Evolutionary conservation across 1,140 invertebrate genomes (phyloP).

Genomic region (Rhopalosiphum maidis): DNA sequence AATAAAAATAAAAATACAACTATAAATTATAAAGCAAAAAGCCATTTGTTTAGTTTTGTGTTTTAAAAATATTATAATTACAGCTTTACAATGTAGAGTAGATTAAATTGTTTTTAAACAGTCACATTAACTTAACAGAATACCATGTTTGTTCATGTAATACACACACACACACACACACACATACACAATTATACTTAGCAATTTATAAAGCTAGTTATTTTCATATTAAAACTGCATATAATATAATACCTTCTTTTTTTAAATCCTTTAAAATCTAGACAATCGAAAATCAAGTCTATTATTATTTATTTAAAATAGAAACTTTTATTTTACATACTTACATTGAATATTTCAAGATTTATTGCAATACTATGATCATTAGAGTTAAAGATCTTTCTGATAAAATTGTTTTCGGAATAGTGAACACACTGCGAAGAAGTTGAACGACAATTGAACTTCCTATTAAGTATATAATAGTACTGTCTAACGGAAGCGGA

Average conservation of each 20-base stretch:
- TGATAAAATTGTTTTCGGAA: conserved; percentile 3
- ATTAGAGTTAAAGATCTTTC: not conserved
- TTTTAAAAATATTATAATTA: not conserved
- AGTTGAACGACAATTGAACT: not conserved
- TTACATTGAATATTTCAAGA: not conserved
- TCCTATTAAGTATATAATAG: not conserved
- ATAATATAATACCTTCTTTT: not conserved
- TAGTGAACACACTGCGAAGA: not conserved
- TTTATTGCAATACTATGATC: not conserved
- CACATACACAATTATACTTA: no score
- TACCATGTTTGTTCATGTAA: not conserved
- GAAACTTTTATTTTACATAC: not conserved
- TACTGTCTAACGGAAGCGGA: not conserved
- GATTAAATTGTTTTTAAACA: not conserved
- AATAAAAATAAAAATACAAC: not conserved
- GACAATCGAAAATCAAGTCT: not conserved
- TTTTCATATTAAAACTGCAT: not conserved
- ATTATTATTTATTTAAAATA: not conserved
- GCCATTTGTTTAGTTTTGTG: not conserved
- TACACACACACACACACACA: not conserved
- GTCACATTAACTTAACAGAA: not conserved
- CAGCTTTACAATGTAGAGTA: not conserved
- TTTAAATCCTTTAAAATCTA: not conserved
- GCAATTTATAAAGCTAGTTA: no score
- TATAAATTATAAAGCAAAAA: not conserved